These are phyloP conservation scores for Stenolophus ochropezus DNA, from an alignment of 2,888 invertebrate species.

Conservation along the genomic window DNA sequence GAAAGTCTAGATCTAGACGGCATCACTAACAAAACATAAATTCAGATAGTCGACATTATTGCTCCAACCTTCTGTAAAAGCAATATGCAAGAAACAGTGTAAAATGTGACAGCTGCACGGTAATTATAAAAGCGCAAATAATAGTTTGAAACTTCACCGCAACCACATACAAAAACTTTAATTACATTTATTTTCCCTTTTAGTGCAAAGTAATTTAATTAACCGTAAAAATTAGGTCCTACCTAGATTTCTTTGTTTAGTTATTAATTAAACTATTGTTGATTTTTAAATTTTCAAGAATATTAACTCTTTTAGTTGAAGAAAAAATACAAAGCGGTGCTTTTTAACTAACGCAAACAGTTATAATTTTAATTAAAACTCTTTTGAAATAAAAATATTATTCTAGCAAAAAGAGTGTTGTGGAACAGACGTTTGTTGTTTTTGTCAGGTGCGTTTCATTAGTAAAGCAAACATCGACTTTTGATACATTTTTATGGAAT, in stretches of 20 bases:
- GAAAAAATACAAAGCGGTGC: not conserved
- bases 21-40: no score
- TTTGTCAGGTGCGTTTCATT: not conserved
- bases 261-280: not conserved
- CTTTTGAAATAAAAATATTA: slow-evolving; percentile 38
- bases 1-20: no score
- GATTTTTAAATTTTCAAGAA: slow-evolving; percentile 3
- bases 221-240: not conserved
- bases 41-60: no score
- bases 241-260: not conserved
- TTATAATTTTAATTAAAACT: slow-evolving; percentile 37
- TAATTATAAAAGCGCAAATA: not conserved
- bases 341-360: not conserved
- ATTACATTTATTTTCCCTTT: not conserved
- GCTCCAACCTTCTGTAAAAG: no score
- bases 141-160: not conserved
- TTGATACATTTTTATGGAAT: not conserved
- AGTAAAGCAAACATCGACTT: not conserved
- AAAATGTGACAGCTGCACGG: not conserved
- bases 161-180: not conserved
- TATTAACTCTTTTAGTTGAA: not conserved
- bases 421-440: not conserved
- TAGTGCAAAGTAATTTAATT: not conserved
- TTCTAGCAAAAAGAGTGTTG: not conserved
- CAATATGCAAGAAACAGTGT: not conserved